Evolutionary conservation across 2,888 invertebrate genomes (phyloP), one percentile per base, ranked within the genome.

Genomic region (Tenthredo distinguenda): DNA sequence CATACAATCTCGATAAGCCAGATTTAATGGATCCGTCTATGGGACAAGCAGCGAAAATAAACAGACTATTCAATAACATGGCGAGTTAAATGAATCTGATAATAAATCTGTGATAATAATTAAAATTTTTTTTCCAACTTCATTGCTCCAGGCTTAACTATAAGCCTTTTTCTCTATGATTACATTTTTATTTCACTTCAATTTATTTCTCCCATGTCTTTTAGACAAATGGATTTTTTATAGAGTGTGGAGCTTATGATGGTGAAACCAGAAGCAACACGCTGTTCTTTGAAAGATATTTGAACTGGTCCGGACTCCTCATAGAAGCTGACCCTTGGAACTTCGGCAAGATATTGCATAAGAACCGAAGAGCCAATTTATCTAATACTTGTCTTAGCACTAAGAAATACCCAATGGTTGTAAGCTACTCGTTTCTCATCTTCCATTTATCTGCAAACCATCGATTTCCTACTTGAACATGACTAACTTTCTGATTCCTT

Each of bases 241-340:
- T 95, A 50, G 95, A 95, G 89, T 95, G 94, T 86, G 95, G 95
- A 4, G 95, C 95, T 4, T 91, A 95, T 86, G 95, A 95, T 88
- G 95, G 95, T 0, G 95, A 95, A 89, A 94, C 94, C 2, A 91
- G 95, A 37, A 95, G 95, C 47, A 95, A 95, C 89, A 94, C 95
- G 1, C 90, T 95, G 18, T 93, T 93, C 86, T 91, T 95, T 82
- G 95, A 95, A 88, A 90, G 94, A 79, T 91, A 90, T 65, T 89
- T 93, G 9, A 93, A 92, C 62, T 95, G 95, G 95, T 92, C 90
- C 1, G 95, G 95, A 2, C 88, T 95, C 43, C 91, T 95, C 1
- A 93, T 95, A 76, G 95, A 95, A 89, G 94, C 94, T 3, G 95
- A 95, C 90, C 95, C 95, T 0, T 90, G 91, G 4, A 95, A 94